Evolutionary conservation across 2,888 invertebrate species (phyloP), one percentile per base, ranked within the genome.

Genomic region (Sinentomon sp.): DNA sequence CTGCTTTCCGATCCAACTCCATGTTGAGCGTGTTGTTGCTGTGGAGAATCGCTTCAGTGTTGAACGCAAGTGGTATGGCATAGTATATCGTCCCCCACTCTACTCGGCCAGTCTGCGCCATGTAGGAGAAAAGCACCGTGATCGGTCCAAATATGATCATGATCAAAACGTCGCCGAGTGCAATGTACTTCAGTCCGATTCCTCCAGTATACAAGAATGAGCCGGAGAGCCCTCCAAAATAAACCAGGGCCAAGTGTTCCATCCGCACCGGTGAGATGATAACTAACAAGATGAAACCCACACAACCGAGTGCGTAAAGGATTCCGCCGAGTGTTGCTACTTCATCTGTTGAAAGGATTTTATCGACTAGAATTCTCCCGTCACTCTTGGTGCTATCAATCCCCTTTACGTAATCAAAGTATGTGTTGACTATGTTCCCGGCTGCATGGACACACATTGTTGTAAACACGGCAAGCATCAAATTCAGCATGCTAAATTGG

Each of bases 141-240:
- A 89, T 70, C 5, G 89, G 89, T 3, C 89, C 89, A 55, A 89
- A 89, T 48, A 83, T 74, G 37, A 87, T 68, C 47, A 89, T 63
- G 46, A 89, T 75, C 41, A 87, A 59, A 32, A 89, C 69, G 56
- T 89, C 89, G 32, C 89, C 89, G 28, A 89, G 58, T 3, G 85
- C 89, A 46, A 89, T 83, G 50, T 89, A 89, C 53, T 89, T 89
- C 35, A 89, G 63, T 36, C 87, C 89, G 44, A 87, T 76, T 29
- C 89, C 89, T 35, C 89, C 89, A 2, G 89, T 89, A 48, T 89
- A 89, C n/a, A 89, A 60, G 55, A 89, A 89, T 41, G 85, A 85
- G 33, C 83, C 80, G 17, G 85, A 87, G 33, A 89, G 54, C 2
- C 89, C 89, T 34, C 89, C 87, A 56, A 89, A 89, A 52, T 85